These are phyloP conservation scores for Nycticorax nycticorax DNA, from an alignment of 2,113 vertebrate species.

Conservation along the genomic window DNA sequence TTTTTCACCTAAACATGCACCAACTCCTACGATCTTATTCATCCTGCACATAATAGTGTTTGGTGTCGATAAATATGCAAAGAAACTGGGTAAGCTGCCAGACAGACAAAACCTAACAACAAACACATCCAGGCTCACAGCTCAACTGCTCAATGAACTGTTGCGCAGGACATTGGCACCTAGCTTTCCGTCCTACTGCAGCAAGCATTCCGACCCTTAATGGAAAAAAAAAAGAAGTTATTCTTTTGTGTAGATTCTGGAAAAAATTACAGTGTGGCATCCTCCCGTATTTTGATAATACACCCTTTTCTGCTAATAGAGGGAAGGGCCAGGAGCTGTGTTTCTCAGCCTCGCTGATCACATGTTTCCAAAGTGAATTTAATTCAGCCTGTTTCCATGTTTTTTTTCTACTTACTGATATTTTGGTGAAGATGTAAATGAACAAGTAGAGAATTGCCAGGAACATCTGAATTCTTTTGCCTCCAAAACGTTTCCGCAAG, in stretches of 20 bases:
- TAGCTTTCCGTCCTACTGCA: background rate
- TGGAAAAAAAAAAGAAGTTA: background rate
- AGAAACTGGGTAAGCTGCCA: background rate
- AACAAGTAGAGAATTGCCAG: conserved; percentile 90
- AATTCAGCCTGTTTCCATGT: background rate
- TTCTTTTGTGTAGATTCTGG: background rate
- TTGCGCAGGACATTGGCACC: background rate
- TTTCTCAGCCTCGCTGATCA: background rate
- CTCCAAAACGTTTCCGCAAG: conserved; percentile 85
- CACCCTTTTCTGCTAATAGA: background rate
- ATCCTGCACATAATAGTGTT: background rate
- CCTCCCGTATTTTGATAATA: background rate
- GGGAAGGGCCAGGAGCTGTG: background rate
- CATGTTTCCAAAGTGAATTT: background rate
- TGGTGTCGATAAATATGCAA: background rate
- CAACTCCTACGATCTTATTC: background rate
- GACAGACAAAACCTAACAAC: background rate
- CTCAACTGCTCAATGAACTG: background rate
- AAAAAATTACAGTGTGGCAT: fast-evolving
- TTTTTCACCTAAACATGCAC: background rate
- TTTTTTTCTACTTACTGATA: conserved; percentile 83
- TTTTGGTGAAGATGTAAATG: conserved; percentile 99
- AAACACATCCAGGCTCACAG: background rate
- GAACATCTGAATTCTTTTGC: conserved; percentile 88
- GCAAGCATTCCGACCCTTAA: background rate